These are phyloP conservation scores for Menidia beryllina DNA, from an alignment of 2,113 vertebrate species.

Conservation along the genomic window DNA sequence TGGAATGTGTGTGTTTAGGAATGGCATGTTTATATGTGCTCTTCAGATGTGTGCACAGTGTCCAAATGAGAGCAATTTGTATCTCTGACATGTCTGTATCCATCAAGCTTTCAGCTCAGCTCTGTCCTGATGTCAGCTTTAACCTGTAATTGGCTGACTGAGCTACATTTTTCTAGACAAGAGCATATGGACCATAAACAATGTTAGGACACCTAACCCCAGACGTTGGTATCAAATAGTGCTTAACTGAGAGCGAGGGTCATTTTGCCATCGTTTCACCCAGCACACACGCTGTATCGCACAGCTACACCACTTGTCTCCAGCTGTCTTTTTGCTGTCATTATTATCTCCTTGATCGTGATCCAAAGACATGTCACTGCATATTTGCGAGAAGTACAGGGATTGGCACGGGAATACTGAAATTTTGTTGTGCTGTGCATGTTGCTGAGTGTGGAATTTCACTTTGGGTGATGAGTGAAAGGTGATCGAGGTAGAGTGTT, in stretches of 20 bases:
- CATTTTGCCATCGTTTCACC: slow-evolving; percentile 3
- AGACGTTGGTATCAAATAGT: not conserved
- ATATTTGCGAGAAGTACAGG: slow-evolving; percentile 57
- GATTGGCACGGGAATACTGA: slow-evolving; percentile 47
- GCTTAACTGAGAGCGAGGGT: slow-evolving; percentile 7
- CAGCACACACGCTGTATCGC: not conserved
- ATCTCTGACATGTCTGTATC: slow-evolving; percentile 52
- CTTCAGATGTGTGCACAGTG: slow-evolving; percentile 44
- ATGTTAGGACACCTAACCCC: not conserved
- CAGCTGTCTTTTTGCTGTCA: slow-evolving; percentile 37
- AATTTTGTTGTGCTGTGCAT: slow-evolving; percentile 34
- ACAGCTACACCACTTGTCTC: slow-evolving; percentile 14
- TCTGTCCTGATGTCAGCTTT: slow-evolving; percentile 60
- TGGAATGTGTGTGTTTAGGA: slow-evolving; percentile 14
- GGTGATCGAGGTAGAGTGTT: slow-evolving; percentile 23
- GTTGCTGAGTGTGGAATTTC: slow-evolving; percentile 45
- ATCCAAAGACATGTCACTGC: slow-evolving; percentile 56
- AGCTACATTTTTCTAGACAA: slow-evolving; percentile 50
- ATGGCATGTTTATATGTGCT: slow-evolving; percentile 27
- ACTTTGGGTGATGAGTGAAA: slow-evolving; percentile 49
- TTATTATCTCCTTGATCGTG: slow-evolving; percentile 38
- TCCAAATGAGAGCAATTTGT: slow-evolving; percentile 66
- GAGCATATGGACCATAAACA: slow-evolving; percentile 14
- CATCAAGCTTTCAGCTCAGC: slow-evolving; percentile 53
- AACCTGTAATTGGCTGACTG: slow-evolving; percentile 53